Evolutionary conservation across 2,113 vertebrate genomes (phyloP).

Genomic region (Erythrolamprus reginae): DNA sequence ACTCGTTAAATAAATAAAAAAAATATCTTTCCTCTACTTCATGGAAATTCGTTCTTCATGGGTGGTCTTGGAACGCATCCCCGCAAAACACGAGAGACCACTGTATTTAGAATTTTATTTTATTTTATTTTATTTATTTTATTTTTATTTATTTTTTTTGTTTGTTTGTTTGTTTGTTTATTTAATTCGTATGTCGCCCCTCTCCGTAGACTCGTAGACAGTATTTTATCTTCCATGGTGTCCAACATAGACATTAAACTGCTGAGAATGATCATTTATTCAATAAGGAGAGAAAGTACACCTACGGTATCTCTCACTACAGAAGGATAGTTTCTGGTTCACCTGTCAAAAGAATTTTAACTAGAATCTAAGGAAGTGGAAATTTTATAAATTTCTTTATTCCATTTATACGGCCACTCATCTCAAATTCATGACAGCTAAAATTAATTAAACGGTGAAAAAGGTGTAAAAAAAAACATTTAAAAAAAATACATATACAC

Average conservation of each 20-base stretch:
- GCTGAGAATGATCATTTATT: neutral
- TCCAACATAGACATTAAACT: neutral
- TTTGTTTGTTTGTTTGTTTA: too few relatives aligned
- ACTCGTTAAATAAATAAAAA: too few relatives aligned
- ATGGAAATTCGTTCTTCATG: too few relatives aligned
- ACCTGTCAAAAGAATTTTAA: neutral
- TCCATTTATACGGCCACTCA: neutral
- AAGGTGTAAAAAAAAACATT: neutral
- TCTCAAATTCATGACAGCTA: neutral
- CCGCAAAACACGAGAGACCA: too few relatives aligned
- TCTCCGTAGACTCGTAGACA: too few relatives aligned
- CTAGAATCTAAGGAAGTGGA: neutral
- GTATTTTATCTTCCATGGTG: neutral
- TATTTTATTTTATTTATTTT: too few relatives aligned
- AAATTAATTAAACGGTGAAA: neutral
- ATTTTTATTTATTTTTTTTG: too few relatives aligned
- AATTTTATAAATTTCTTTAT: neutral
- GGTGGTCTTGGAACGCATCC: too few relatives aligned
- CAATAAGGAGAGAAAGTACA: neutral
- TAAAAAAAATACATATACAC: neutral
- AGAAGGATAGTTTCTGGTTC: neutral
- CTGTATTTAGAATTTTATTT: neutral
- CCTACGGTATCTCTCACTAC: neutral
- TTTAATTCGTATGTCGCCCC: too few relatives aligned
- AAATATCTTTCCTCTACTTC: too few relatives aligned